Conservation (phyloP, 1,140 invertebrate species). For the Thaumatotibia leucotreta region DNA sequence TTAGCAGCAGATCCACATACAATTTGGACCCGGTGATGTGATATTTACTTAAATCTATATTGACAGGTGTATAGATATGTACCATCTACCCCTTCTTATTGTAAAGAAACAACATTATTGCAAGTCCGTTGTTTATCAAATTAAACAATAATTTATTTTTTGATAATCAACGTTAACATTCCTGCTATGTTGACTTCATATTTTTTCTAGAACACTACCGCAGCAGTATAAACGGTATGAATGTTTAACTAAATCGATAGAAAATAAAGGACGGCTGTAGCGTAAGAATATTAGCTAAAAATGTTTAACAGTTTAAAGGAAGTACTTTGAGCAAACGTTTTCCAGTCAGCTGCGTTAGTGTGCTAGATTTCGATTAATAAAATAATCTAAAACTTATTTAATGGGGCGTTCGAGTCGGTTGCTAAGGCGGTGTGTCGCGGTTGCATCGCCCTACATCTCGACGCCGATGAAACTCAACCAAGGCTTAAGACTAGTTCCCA, state of each 20-base stretch:
- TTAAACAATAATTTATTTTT: not conserved
- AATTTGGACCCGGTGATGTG: not conserved
- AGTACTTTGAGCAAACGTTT: slow-evolving; percentile 1
- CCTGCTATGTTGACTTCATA: not conserved
- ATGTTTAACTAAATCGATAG: not conserved
- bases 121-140: not conserved
- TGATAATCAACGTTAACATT: not conserved
- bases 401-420: not conserved
- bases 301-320: not conserved
- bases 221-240: not conserved
- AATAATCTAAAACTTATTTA: not conserved
- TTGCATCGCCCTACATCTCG: not conserved
- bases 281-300: not conserved
- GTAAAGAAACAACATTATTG: not conserved
- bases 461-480: not conserved
- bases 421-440: slow-evolving; percentile 3
- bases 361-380: not conserved
- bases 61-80: slow-evolving; percentile 13
- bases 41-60: slow-evolving; percentile 4
- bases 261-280: not conserved
- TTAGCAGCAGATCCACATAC: not conserved
- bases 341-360: not conserved
- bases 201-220: not conserved
- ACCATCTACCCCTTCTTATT: not conserved
- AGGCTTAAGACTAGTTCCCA: not conserved